Conservation (phyloP, 2,888 invertebrate genomes). For the Abrostola triplasia region DNA sequence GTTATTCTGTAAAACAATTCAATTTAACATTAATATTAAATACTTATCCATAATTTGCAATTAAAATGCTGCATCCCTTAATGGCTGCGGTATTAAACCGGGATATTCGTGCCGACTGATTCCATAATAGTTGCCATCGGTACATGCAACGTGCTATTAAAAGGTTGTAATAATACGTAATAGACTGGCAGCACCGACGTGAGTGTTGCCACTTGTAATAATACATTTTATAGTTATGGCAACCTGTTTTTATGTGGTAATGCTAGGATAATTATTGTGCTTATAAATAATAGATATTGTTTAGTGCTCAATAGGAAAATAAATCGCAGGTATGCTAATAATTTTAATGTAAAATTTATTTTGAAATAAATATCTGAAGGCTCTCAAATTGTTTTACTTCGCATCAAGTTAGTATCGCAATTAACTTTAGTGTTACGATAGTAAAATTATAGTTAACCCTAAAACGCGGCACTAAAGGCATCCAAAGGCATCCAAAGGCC, state of each 20-base stretch:
- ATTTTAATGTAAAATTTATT: too few relatives aligned
- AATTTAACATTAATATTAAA: conserved; percentile 17
- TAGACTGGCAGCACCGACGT: conserved; percentile 15
- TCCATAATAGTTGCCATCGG: conserved; percentile 29
- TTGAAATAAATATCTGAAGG: too few relatives aligned
- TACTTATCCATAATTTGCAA: conserved; percentile 31
- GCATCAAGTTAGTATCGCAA: too few relatives aligned
- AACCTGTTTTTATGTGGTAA: background rate
- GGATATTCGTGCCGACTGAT: conserved; percentile 31
- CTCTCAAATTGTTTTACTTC: too few relatives aligned
- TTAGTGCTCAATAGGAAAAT: too few relatives aligned
- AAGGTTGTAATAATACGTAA: conserved; percentile 37
- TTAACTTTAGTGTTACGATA: too few relatives aligned
- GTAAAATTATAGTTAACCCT: background rate
- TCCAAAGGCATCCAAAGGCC: conserved; percentile 7
- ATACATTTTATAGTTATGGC: conserved; percentile 17
- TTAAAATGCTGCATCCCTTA: conserved; percentile 29
- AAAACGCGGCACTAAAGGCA: background rate
- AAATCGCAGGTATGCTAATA: too few relatives aligned
- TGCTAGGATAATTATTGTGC: background rate
- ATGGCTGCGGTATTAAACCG: conserved; percentile 26
- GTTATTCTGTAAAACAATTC: conserved; percentile 8
- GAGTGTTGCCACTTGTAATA: conserved; percentile 35
- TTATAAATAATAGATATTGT: background rate
- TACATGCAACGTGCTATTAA: conserved; percentile 43